Evolutionary conservation across 2,888 invertebrate genomes (phyloP).

Genomic region (Habrosyne pyritoides): DNA sequence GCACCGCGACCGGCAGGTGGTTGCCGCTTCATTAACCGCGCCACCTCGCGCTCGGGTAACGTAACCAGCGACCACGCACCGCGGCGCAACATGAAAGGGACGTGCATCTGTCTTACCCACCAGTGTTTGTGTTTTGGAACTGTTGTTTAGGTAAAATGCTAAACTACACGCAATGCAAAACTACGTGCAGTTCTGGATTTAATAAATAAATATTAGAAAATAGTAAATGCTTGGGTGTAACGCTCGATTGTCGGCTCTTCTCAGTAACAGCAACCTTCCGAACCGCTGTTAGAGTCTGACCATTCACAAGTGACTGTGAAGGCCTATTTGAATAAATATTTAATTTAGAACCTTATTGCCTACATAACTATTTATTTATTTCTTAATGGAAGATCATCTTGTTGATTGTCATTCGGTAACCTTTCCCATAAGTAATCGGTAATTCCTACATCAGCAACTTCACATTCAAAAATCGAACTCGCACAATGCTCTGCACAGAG

Average conservation of each 20-base stretch:
- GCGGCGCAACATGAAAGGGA: constrained; percentile 22
- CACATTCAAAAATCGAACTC: not conserved
- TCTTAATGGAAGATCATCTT: too few relatives aligned
- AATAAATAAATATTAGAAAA: too few relatives aligned
- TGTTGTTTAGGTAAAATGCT: not conserved
- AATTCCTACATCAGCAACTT: not conserved
- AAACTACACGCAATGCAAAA: too few relatives aligned
- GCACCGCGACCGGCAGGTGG: constrained; percentile 47
- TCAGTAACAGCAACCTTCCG: too few relatives aligned
- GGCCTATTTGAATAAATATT: too few relatives aligned
- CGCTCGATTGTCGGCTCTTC: too few relatives aligned
- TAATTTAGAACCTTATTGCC: too few relatives aligned
- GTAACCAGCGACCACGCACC: constrained; percentile 24
- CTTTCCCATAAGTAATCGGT: not conserved
- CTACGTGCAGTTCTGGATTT: too few relatives aligned
- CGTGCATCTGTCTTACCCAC: constrained; percentile 14
- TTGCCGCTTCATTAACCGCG: constrained; percentile 41
- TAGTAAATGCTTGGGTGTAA: too few relatives aligned
- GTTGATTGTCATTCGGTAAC: not conserved
- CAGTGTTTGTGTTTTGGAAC: not conserved
- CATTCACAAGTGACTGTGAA: too few relatives aligned
- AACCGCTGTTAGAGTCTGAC: too few relatives aligned
- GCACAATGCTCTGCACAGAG: not conserved
- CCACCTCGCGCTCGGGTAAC: constrained; percentile 18
- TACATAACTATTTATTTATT: too few relatives aligned